Percentiles rank a stretch among this genome's conserved stretches.
These are phyloP conservation scores for Atethmia centrago DNA, from an alignment of 2,888 invertebrate species.

Conservation along the genomic window DNA sequence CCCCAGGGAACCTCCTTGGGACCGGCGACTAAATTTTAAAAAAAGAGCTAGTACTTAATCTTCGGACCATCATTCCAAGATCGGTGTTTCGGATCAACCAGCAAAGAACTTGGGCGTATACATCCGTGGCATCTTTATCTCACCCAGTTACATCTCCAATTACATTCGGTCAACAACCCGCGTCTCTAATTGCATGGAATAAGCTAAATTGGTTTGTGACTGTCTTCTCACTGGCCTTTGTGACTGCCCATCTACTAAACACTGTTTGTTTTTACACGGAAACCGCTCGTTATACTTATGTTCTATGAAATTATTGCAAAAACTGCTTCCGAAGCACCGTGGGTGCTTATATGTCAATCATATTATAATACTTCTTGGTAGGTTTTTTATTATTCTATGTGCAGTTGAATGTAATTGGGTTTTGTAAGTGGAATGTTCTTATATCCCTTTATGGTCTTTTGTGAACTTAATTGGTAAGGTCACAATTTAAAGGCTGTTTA, in stretches of 20 bases:
- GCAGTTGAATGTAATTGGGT: slow-evolving; percentile 24
- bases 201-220: slow-evolving; percentile 74
- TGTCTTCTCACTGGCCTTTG: slow-evolving; percentile 45
- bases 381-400: slow-evolving; percentile 24
- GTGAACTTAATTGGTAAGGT: background rate
- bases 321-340: slow-evolving; percentile 21
- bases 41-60: background rate
- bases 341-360: slow-evolving; percentile 54
- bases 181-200: slow-evolving; percentile 73
- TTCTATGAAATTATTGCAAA: slow-evolving; percentile 44
- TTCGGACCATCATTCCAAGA: background rate
- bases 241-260: slow-evolving; percentile 48
- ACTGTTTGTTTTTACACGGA: slow-evolving; percentile 64
- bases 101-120: slow-evolving; percentile 29
- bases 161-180: slow-evolving; percentile 71
- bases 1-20: slow-evolving; percentile 11
- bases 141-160: slow-evolving; percentile 65
- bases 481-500: background rate
- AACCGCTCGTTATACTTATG: slow-evolving; percentile 61
- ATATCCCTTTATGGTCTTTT: background rate
- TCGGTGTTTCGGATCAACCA: background rate
- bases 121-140: slow-evolving; percentile 59
- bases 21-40: background rate
- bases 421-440: slow-evolving; percentile 10
- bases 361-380: slow-evolving; percentile 30